Conservation (phyloP, 2,113 vertebrate genomes). For the Ailurus styani region DNA sequence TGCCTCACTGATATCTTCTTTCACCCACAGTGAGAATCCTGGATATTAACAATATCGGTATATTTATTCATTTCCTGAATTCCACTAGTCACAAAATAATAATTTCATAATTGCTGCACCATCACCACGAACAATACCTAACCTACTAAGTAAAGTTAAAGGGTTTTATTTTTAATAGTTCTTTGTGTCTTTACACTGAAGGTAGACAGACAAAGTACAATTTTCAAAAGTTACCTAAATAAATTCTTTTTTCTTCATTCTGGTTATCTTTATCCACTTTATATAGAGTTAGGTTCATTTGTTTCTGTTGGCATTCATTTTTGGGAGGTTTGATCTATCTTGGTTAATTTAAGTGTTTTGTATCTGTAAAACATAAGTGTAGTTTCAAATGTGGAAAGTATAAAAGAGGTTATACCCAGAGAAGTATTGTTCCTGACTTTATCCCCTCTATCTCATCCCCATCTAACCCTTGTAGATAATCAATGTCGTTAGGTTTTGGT, state of each 20-base stretch:
- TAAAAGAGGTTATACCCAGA: neutral
- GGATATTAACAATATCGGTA: neutral
- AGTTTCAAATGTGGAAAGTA: neutral
- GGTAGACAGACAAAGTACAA: neutral
- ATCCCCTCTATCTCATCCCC: neutral
- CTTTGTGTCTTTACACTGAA: neutral
- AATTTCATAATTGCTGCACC: neutral
- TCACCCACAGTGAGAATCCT: neutral
- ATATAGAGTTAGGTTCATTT: neutral
- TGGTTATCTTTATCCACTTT: neutral
- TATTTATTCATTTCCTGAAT: neutral
- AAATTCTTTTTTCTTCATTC: neutral
- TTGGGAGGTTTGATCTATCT: neutral
- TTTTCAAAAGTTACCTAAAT: neutral
- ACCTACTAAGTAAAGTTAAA: neutral
- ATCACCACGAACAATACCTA: neutral
- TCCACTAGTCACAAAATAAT: neutral
- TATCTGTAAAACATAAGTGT: neutral
- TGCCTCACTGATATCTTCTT: neutral
- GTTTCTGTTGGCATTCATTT: neutral
- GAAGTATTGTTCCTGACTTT: neutral
- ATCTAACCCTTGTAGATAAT: neutral
- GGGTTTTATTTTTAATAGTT: neutral
- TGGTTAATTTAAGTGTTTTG: neutral
- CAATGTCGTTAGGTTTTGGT: neutral